Evolutionary conservation across 2,797 vertebrate genomes (phyloP).

Genomic region (Ptychadena robeensis): DNA sequence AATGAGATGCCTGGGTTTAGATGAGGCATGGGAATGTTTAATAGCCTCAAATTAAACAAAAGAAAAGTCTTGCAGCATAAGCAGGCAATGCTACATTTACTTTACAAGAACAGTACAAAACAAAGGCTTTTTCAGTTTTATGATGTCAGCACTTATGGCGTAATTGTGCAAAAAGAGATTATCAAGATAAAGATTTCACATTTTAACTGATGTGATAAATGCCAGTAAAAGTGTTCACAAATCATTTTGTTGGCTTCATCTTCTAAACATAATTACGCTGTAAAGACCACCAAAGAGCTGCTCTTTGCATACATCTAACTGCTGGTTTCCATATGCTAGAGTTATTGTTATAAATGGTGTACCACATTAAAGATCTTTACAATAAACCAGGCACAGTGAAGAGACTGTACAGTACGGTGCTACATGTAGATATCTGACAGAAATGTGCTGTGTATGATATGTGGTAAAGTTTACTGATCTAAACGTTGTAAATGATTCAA

Average conservation of each 20-base stretch:
- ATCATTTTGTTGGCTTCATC: constrained; percentile 42
- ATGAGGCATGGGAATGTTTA: background rate
- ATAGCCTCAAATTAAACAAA: constrained; percentile 1
- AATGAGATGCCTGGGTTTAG: background rate
- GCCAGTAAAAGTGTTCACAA: constrained; percentile 35
- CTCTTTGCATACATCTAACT: constrained; percentile 19
- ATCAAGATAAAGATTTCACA: constrained; percentile 38
- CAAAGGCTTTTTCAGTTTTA: background rate
- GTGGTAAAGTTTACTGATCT: constrained; percentile 7
- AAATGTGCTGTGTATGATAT: constrained; percentile 9
- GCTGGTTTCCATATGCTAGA: constrained; percentile 25
- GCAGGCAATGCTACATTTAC: constrained; percentile 8
- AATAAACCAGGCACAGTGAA: constrained; percentile 26
- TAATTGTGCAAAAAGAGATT: constrained; percentile 40
- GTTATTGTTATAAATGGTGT: constrained; percentile 21
- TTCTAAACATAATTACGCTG: constrained; percentile 44
- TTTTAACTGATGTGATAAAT: constrained; percentile 30
- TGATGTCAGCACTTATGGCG: constrained; percentile 26
- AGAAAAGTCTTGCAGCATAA: background rate
- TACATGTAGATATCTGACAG: background rate
- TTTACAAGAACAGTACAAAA: background rate
- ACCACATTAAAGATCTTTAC: constrained; percentile 52
- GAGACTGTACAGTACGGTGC: background rate
- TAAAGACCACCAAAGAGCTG: constrained; percentile 45
- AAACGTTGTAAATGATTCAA: background rate